Conservation (phyloP, 2,797 vertebrate species). For the Gallinago stenura region DNA sequence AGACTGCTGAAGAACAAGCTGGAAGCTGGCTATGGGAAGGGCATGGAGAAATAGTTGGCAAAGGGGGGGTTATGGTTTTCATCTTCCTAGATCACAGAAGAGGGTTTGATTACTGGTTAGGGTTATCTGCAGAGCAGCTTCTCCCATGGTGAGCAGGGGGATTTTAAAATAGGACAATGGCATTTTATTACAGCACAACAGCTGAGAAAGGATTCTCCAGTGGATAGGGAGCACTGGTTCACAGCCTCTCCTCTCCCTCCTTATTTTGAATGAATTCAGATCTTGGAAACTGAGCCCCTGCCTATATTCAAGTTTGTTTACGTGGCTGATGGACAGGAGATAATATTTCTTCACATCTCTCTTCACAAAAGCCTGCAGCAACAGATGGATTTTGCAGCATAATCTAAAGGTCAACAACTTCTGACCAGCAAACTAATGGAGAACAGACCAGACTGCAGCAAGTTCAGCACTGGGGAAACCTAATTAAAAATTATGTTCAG, state of each 20-base stretch:
- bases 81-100: background rate
- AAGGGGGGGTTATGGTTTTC: background rate
- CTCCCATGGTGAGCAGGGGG: background rate
- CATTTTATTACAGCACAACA: conserved; percentile 9
- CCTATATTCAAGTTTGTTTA: conserved; percentile 20
- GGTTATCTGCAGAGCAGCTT: background rate
- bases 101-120: background rate
- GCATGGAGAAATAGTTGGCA: background rate
- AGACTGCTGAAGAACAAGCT: background rate
- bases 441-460: background rate
- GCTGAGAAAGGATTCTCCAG: conserved; percentile 22
- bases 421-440: conserved; percentile 17
- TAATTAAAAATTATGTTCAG: conserved; percentile 19
- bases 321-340: background rate
- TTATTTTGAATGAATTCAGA: background rate
- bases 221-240: background rate
- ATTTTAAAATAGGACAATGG: conserved; percentile 6
- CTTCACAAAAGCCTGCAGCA: conserved; percentile 35
- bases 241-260: background rate
- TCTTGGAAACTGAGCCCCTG: background rate
- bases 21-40: background rate
- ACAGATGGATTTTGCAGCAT: conserved; percentile 53
- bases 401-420: conserved; percentile 55
- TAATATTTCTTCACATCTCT: conserved; percentile 38
- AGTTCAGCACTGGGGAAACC: conserved; percentile 9